Base-by-base conservation (phyloP, 2,113 vertebrate species). In the Sus scrofa region DNA sequence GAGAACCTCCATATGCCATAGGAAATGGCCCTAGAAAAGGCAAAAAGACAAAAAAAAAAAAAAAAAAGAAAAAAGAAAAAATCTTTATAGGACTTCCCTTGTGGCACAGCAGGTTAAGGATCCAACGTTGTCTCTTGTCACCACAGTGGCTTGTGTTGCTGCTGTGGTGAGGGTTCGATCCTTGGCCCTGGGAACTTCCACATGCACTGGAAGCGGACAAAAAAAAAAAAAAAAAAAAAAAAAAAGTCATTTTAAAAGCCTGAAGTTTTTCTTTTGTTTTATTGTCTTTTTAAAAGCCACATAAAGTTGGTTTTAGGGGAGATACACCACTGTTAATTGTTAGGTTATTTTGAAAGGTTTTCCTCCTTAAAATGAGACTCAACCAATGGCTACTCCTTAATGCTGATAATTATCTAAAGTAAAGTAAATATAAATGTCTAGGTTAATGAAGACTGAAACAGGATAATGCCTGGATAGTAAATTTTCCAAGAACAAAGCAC, bases 391-490 rank as follows among this genome's bases (percentile, higher is more conserved):
- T 73, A 58, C 58, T 94, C 63, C 56, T 19, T 71, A 60, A 94
- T 56, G 67, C 65, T 88, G 95, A 94, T 85, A 86, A 91, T 81
- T 67, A 92, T 92, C 91, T 75, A 74, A 91, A 96, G 68, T 26
- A 84, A 98, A 97, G 95, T 94, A 87, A 90, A 96, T 83, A 90
- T 20, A 63, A 86, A 90, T 27, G 50, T 89, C 75, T 60, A 68
- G 34, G 30, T 77, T 77, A 82, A 54, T 93, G 81, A 93, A 94
- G 54, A 86, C 77, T 86, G 89, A 94, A 94, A 85, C 34, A 67
- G 44, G 77, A 74, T 63, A 83, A 94, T 75, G 58, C 77, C 50
- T 37, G 39, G 39, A 87, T 67, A 81, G 44, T 78, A 63, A n/a
- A 10, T 82, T 94, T 88, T 83, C 67, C 56, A 78, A 56, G 71